Percentiles rank a stretch among this genome's conserved stretches.
Conservation (phyloP, 1,140 invertebrate genomes). For the Brachionus rotundiformis region DNA sequence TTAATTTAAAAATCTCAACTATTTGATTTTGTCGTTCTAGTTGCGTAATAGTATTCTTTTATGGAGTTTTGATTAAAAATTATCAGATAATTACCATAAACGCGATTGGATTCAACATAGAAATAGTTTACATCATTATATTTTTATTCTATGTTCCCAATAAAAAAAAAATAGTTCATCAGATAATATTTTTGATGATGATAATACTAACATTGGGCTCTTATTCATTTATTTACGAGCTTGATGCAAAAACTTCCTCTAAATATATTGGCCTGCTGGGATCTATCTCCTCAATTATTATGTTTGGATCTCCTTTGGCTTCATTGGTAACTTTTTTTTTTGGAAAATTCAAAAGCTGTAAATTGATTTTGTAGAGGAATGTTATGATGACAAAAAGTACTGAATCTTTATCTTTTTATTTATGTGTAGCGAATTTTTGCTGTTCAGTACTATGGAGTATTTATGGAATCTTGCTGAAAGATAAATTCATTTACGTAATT, state of each 20-base stretch:
- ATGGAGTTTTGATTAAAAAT: slow-evolving; percentile 44
- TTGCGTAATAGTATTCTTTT: slow-evolving; percentile 31
- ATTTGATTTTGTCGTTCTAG: background rate
- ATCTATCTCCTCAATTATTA: slow-evolving; percentile 39
- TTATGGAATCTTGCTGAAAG: slow-evolving; percentile 38
- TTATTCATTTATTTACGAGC: slow-evolving; percentile 21
- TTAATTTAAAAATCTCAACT: too few species aligned
- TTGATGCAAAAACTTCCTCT: background rate
- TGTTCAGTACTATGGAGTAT: slow-evolving; percentile 21
- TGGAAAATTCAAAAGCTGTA: background rate
- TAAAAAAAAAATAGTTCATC: slow-evolving; percentile 40
- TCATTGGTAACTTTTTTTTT: background rate
- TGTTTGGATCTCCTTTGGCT: slow-evolving; percentile 51
- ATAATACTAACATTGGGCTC: background rate
- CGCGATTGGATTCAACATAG: slow-evolving; percentile 9
- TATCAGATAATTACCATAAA: background rate
- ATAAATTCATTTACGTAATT: slow-evolving; percentile 44
- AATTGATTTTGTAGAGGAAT: slow-evolving; percentile 19
- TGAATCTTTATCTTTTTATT: slow-evolving; percentile 39
- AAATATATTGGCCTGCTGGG: slow-evolving; percentile 3
- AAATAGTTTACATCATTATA: slow-evolving; percentile 38
- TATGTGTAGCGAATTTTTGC: slow-evolving; percentile 40
- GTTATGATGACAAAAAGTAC: slow-evolving; percentile 44
- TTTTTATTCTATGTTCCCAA: slow-evolving; percentile 31
- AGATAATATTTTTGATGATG: slow-evolving; percentile 7